Evolutionary conservation across 1,140 invertebrate species (phyloP), one percentile per base, ranked within the genome.

Genomic region (Apis florea): DNA sequence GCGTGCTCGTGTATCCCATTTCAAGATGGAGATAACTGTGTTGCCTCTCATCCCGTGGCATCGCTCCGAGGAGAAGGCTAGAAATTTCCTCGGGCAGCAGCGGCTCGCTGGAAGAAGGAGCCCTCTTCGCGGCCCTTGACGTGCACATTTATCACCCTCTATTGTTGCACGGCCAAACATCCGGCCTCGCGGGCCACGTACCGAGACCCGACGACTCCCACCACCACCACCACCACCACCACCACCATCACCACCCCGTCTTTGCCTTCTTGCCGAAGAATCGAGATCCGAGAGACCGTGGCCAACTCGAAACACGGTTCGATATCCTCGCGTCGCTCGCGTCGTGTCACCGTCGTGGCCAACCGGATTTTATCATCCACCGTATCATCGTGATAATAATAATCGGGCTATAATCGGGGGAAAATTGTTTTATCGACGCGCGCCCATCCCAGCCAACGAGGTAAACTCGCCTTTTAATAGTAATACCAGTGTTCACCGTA

Each of bases 21-120:
- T 93, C 92, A 93, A 93, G 92, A 93, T 93, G 92, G 89, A 93
- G 92, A 93, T 93, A 92, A 89, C 66, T 63, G n/a, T n/a, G 67
- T 70, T 69, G 63, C 53, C 17, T 56, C 82, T 78, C 84, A 78
- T 88, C 83, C 82, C 77, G 84, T 71, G 83, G 79, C 87, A 81
- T 83, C 51, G 71, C 74, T 67, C 66, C 78, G 84, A 73, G 72
- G 66, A 77, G 83, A 79, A 63, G 72, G 69, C 85, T 87, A 85
- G 87, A 83, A 76, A 69, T 81, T 70, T 87, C 74, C 84, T 80
- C 81, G 89, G 40, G 75, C 85, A 64, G 75, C 85, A 64, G 70
- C 85, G 86, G 63, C 85, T 87, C 83, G 74, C 0, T 87, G 84
- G 88, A 89, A 90, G 86, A 89, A 89, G 89, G 85, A 89, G 87